Conservation (phyloP, 2,797 vertebrate genomes). For the Psittacula echo region DNA sequence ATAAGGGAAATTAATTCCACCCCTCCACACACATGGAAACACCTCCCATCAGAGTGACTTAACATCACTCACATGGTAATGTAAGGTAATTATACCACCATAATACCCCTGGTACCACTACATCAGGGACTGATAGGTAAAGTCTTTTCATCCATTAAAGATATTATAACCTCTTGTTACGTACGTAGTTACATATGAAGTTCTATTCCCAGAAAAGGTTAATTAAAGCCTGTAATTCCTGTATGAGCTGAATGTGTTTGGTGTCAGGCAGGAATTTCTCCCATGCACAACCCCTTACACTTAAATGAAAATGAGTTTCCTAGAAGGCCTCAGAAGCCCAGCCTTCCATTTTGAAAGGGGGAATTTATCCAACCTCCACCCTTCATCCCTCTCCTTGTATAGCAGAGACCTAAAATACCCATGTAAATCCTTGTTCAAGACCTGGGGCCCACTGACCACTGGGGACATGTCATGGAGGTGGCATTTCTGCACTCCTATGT, state of each 20-base stretch:
- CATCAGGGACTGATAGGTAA: neutral
- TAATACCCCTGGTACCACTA: neutral
- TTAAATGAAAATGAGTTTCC: neutral
- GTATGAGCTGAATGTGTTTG: neutral
- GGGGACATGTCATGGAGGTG: neutral
- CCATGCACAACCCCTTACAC: neutral
- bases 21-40: neutral
- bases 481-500: fast-evolving
- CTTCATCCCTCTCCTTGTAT: neutral
- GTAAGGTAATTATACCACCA: neutral
- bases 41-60: neutral
- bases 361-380: neutral
- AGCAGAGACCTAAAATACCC: neutral
- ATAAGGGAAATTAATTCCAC: conserved; percentile 34
- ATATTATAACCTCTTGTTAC: neutral
- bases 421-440: neutral
- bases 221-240: neutral
- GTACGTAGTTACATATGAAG: neutral
- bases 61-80: neutral
- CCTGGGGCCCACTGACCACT: neutral
- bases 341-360: neutral
- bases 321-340: neutral
- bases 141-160: neutral
- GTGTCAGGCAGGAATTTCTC: neutral
- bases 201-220: conserved; percentile 5